Conservation (phyloP, 2,113 vertebrate species). For the Notothenia coriiceps region DNA sequence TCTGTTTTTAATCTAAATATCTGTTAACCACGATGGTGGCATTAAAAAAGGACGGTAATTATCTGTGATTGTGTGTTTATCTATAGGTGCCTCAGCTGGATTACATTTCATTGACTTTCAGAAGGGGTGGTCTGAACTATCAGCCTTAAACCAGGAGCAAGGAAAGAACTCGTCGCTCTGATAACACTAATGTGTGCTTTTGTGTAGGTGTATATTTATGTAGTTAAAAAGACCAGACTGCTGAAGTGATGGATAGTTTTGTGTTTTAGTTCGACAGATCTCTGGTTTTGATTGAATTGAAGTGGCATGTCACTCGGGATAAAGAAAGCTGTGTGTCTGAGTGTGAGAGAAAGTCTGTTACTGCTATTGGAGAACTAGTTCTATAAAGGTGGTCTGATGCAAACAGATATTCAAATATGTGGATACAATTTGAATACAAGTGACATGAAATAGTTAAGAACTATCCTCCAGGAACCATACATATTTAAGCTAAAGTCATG, state of each 20-base stretch:
- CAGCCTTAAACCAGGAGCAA: slow-evolving; percentile 21
- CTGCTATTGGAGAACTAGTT: not conserved
- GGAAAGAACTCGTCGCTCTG: not conserved
- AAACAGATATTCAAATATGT: not conserved
- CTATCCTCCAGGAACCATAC: too few relatives aligned
- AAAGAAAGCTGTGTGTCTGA: not conserved
- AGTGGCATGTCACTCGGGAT: not conserved
- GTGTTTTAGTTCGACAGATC: not conserved
- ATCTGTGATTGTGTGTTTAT: not conserved
- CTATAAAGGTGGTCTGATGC: too few relatives aligned
- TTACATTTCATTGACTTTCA: slow-evolving; percentile 21
- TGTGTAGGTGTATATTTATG: slow-evolving; percentile 4
- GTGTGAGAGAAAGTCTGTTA: not conserved
- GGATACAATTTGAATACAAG: not conserved
- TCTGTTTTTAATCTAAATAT: too few relatives aligned
- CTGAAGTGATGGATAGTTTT: slow-evolving; percentile 15
- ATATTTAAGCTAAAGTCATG: not conserved
- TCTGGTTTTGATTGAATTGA: slow-evolving; percentile 12
- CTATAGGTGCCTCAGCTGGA: not conserved
- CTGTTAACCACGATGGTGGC: not conserved
- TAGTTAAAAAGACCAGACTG: not conserved
- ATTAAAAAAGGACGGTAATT: not conserved
- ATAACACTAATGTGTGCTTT: slow-evolving; percentile 6
- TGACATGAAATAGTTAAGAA: not conserved
- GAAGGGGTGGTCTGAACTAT: slow-evolving; percentile 42